A percentile compares a stretch with the other conserved stretches of the same genome.
Evolutionary conservation across 2,888 invertebrate genomes (phyloP).

Genomic region (Chromoteleia sp.): DNA sequence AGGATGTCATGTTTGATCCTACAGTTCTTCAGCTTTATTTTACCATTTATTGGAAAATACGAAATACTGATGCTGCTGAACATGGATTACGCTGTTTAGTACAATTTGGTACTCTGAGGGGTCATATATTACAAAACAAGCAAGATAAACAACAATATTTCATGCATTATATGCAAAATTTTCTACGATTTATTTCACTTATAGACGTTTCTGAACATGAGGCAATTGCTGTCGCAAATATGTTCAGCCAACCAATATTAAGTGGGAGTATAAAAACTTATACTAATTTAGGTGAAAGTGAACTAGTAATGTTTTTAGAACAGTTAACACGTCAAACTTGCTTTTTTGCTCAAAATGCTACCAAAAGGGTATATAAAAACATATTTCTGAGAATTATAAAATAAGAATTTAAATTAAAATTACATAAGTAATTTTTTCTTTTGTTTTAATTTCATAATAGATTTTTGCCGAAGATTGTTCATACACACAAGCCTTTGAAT

Average conservation of each 20-base stretch:
- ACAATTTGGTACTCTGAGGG: constrained; percentile 90
- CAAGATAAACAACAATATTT: constrained; percentile 86
- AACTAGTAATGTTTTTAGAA: constrained; percentile 86
- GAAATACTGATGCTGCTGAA: constrained; percentile 90
- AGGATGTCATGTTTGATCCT: constrained; percentile 91
- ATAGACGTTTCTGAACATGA: constrained; percentile 88
- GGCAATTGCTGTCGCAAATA: constrained; percentile 88
- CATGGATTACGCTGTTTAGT: constrained; percentile 93
- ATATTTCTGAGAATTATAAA: constrained; percentile 1
- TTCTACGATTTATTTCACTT: constrained; percentile 87
- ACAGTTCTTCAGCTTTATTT: constrained; percentile 92
- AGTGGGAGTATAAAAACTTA: constrained; percentile 83
- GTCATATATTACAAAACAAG: constrained; percentile 85
- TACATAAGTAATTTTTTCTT: background rate
- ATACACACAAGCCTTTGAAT: constrained; percentile 89
- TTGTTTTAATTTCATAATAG: constrained; percentile 75
- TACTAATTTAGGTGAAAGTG: constrained; percentile 84
- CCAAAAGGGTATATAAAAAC: constrained; percentile 86
- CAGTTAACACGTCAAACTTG: constrained; percentile 88
- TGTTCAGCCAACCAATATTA: constrained; percentile 87
- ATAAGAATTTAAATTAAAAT: background rate
- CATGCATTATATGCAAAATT: constrained; percentile 87
- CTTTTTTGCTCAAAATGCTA: constrained; percentile 87
- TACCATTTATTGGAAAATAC: constrained; percentile 92
- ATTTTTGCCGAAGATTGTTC: constrained; percentile 85